Evolutionary conservation across 2,113 vertebrate genomes (phyloP), one percentile per base, ranked within the genome.

Genomic region (Pogona vitticeps): DNA sequence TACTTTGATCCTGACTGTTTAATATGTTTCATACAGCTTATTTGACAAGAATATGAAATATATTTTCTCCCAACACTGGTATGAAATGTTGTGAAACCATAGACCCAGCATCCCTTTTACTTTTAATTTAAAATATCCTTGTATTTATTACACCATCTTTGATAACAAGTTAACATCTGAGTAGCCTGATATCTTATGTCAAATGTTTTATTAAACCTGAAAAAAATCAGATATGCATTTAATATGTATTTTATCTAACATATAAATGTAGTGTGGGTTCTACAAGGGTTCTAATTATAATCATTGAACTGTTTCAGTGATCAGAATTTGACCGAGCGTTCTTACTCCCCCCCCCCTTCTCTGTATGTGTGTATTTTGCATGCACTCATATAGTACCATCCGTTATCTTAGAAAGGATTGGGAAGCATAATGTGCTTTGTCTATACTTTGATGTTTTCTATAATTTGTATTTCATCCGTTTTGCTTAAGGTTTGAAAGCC

Each of bases 401-500:
- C 90, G 77, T 52, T 90, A 92, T 90, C 89, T 94, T 92, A 88
- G 83, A 26, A 85, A 94, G 90, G 90, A 95, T 94, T 7, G 12
- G 76, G 85, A 63, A 91, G 91, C 95, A 97, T 94, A 92, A 97
- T 96, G 96, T 96, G 94, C 96, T 97, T 97, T 96, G 61, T 88
- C 88, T 91, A 83, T 95, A 94, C 96, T 96, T 94, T 93, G 91
- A 89, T 95, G 94, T 96, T 95, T 97, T 95, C 93, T 95, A 91
- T 96, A 96, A 97, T 97, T 97, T 96, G 90, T 96, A 96, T 96
- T 97, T 97, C 96, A 96, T 98, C 96, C 97, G 97, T 98, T 82
- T 97, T 98, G 97, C 97, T 97, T 96, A 97, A 97, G 97, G 97
- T 98, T 99, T 97, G 97, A 96, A 95, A 91, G 94, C 94, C 95